Base-by-base conservation (phyloP, 2,113 vertebrate species). In the Anhinga anhinga region DNA sequence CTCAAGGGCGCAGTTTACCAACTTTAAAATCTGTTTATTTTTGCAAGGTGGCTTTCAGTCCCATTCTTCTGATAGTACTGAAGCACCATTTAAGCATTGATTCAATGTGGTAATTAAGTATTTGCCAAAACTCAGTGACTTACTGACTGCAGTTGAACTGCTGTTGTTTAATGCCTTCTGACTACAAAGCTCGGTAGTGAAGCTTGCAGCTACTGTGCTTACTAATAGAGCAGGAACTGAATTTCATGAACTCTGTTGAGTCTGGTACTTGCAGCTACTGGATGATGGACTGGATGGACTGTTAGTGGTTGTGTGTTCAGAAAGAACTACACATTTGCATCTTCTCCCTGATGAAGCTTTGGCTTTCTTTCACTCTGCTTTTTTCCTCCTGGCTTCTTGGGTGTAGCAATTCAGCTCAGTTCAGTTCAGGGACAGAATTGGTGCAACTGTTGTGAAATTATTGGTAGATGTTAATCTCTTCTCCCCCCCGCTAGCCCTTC, bases 401-500 rank as follows among this genome's bases (percentile, higher is more conserved):
- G 36, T 36, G 34, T 38, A 84, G 36, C 44, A 40, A 81, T 40
- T 40, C 38, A 77, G 53, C 59, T 34, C 36, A 72, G 2, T 71
- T 82, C 17, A 19, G 9, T 63, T 83, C 44, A 58, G 72, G 45
- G 42, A 45, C 55, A 81, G 81, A 65, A 53, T 26, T 42, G 45
- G 25, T 81, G 34, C 36, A 52, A 6, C 27, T 78, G 34, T 25
- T 61, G 36, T 5, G 5, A 44, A 74, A 44, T 87, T 50, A 47
- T 77, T 65, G 9, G 34, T 78, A 27, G 17, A 38, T 59, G 15
- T 62, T 71, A 22, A 55, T 47, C 62, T 63, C 22, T 86, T 62
- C n/a, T 66, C 10, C 0, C 0, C 32, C 15, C 25, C 56, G 7
- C 18, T 10, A 2, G 13, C 34, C 5, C 11, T 70, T 71, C 10